Conservation (phyloP, 2,113 vertebrate genomes). For the Columba livia region DNA sequence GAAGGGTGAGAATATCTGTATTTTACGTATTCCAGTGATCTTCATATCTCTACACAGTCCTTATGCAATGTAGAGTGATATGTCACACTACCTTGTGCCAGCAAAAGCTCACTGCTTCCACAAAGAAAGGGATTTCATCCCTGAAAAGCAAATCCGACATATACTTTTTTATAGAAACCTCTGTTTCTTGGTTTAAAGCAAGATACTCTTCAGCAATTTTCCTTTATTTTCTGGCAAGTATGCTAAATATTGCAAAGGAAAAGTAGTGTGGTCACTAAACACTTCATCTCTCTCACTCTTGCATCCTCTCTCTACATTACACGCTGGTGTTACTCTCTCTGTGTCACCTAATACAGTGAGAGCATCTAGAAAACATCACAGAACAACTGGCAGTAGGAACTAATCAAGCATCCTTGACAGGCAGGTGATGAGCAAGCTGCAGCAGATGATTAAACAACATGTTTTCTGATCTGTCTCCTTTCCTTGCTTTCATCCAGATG, state of each 20-base stretch:
- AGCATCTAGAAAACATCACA: background rate
- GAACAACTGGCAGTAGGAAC: background rate
- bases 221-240: background rate
- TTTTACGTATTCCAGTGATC: background rate
- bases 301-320: background rate
- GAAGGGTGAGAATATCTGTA: background rate
- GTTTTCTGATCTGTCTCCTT: background rate
- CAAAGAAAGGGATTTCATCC: background rate
- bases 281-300: background rate
- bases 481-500: background rate
- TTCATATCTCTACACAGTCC: background rate
- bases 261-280: background rate
- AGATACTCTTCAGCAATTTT: background rate
- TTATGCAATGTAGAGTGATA: background rate
- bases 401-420: background rate
- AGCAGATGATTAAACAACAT: background rate
- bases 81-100: background rate
- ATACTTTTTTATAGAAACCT: background rate
- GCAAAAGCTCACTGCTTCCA: background rate
- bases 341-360: background rate
- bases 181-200: background rate
- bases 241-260: background rate
- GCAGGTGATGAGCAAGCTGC: background rate
- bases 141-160: background rate
- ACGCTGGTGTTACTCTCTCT: background rate